Base-by-base conservation (phyloP, 2,888 invertebrate species). In the Spisula solida region DNA sequence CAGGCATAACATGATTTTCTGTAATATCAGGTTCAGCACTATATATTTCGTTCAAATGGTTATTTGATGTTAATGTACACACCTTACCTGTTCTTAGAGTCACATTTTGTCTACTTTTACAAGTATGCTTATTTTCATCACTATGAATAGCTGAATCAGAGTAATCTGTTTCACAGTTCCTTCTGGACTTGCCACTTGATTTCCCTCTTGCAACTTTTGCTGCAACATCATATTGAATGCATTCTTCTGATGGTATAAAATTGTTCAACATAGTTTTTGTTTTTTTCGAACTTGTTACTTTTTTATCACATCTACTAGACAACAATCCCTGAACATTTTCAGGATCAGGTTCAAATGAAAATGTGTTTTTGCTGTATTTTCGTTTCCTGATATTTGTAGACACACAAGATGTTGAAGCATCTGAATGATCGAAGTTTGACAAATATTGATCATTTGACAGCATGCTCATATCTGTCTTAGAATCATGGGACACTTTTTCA, bases 211-310 rank as follows among this genome's bases (percentile, higher is more conserved):
- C 18, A 51, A 81, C 1, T 14, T n/a, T 55, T 1, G 55, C 51
- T 47, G 56, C 31, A 4, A 84, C 55, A 81, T 89, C 83, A 10
- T 47, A 55, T 31, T 86, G 83, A 1, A 83, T 83, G 47, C 47
- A 86, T 10, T 83, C 80, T 83, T 81, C 56, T 5, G 86, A 83
- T 5, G 89, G 89, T 12, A 80, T 80, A 29, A 89, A 81, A 86
- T 80, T 83, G 56, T 86, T 25, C 20, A 80, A 48, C 18, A 86
- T 31, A 14, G 51, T 83, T 83, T 86, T 89, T 1, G 25, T 4
- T n/a, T 80, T 86, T 66, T 81, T 66, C 18, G 25, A 81, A 47
- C 16, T 1, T 47, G 56, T n/a, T 48, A 14, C 20, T 8, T 82
- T 66, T 60, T 29, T 47, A 70, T 70, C 82, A 82, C 34, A 51